Conservation (phyloP, 2,797 vertebrate species). For the Petrocephalus schoutedeni region DNA sequence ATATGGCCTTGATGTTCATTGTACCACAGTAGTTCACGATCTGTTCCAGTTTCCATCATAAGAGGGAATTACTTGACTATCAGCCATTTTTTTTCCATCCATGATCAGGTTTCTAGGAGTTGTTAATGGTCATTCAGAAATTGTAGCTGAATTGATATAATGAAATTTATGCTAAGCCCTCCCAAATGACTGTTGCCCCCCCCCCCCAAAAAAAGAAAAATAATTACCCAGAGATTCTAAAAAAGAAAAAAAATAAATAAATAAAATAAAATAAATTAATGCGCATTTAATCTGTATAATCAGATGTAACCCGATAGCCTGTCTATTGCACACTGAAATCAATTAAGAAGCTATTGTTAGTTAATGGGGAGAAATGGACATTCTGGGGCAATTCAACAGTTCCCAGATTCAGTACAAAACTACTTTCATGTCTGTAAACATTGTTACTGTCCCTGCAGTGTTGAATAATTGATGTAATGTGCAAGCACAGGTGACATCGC, state of each 20-base stretch:
- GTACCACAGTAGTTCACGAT: neutral
- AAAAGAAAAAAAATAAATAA: neutral
- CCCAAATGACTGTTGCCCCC: neutral
- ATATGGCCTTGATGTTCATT: neutral
- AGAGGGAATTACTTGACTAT: neutral
- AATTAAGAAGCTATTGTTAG: neutral
- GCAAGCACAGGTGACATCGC: neutral
- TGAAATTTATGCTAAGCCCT: neutral
- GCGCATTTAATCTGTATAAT: neutral
- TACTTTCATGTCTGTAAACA: neutral
- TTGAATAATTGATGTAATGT: neutral
- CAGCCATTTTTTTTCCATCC: neutral
- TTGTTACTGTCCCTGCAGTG: neutral
- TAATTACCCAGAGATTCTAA: neutral
- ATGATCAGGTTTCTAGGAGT: neutral
- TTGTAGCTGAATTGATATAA: neutral
- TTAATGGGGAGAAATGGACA: neutral
- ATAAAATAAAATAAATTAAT: neutral
- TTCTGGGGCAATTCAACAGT: neutral
- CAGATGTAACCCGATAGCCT: neutral
- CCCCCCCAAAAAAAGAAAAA: neutral
- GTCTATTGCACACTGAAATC: neutral
- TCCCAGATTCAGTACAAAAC: neutral
- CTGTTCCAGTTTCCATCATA: neutral
- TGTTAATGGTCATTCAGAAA: neutral